Conservation (phyloP, 1,140 invertebrate genomes). For the Bombyx mandarina region DNA sequence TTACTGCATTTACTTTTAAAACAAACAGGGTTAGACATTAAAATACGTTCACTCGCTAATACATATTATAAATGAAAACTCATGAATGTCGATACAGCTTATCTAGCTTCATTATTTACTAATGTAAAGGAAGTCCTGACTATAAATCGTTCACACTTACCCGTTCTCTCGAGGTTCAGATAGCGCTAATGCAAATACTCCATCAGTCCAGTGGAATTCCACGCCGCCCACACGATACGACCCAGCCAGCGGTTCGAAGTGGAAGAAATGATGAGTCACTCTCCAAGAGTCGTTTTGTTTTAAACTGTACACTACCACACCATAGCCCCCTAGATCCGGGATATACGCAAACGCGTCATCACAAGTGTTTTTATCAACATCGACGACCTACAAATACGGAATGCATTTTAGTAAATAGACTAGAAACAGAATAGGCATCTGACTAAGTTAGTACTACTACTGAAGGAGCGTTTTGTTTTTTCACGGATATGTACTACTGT, state of each 20-base stretch:
- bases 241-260: conserved; percentile 83
- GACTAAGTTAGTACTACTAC: too few relatives aligned
- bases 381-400: conserved; percentile 71
- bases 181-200: conserved; percentile 79
- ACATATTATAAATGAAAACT: too few relatives aligned
- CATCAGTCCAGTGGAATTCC: conserved; percentile 85
- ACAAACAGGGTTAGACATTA: too few relatives aligned
- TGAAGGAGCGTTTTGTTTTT: too few relatives aligned
- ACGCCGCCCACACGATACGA: conserved; percentile 79
- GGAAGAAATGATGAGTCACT: conserved; percentile 84
- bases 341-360: conserved; percentile 82
- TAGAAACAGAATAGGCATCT: not conserved
- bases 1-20: too few relatives aligned
- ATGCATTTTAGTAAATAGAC: conserved; percentile 1
- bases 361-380: conserved; percentile 77
- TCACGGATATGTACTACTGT: too few relatives aligned
- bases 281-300: conserved; percentile 82
- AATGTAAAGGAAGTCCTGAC: too few relatives aligned
- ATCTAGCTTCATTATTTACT: too few relatives aligned
- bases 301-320: conserved; percentile 81
- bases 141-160: conserved; percentile 23
- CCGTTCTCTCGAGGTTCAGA: conserved; percentile 72
- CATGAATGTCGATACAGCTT: too few relatives aligned
- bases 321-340: conserved; percentile 81
- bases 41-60: too few relatives aligned